Percentiles rank a stretch among this genome's conserved stretches.
These are phyloP conservation scores for Timema cristinae DNA, from an alignment of 2,888 invertebrate genomes.

Conservation along the genomic window DNA sequence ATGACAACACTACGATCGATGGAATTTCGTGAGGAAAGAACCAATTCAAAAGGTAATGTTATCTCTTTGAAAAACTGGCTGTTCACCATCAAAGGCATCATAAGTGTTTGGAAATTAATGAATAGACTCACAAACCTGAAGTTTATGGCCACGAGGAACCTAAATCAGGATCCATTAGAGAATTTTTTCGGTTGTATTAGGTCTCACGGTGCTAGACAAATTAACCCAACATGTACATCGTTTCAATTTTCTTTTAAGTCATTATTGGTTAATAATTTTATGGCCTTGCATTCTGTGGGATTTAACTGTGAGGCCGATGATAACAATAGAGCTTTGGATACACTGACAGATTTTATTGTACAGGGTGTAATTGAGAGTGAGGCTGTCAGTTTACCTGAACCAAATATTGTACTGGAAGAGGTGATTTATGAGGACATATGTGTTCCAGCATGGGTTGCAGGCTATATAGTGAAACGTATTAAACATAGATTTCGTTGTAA, in stretches of 20 bases:
- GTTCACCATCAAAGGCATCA: neutral
- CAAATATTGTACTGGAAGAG: no score
- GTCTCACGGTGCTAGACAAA: neutral
- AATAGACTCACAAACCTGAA: neutral
- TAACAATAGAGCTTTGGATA: no score
- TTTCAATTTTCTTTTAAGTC: no score
- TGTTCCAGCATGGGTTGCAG: no score
- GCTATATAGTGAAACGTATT: no score
- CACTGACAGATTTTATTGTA: no score
- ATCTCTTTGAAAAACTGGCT: neutral
- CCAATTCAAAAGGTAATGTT: neutral
- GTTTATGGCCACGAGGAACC: neutral
- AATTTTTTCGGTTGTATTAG: slow-evolving; percentile 4
- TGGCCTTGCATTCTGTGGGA: no score
- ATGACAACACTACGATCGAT: neutral
- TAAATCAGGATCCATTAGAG: slow-evolving; percentile 11
- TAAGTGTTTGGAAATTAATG: neutral
- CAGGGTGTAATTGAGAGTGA: no score
- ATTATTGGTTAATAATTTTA: neutral
- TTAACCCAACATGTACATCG: neutral
- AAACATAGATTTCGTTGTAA: no score
- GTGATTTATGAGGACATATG: no score
- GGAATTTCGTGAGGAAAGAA: neutral
- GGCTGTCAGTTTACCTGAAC: no score
- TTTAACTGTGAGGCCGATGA: no score